Conservation (phyloP, 2,797 vertebrate species). For the Propithecus perrieri region DNA sequence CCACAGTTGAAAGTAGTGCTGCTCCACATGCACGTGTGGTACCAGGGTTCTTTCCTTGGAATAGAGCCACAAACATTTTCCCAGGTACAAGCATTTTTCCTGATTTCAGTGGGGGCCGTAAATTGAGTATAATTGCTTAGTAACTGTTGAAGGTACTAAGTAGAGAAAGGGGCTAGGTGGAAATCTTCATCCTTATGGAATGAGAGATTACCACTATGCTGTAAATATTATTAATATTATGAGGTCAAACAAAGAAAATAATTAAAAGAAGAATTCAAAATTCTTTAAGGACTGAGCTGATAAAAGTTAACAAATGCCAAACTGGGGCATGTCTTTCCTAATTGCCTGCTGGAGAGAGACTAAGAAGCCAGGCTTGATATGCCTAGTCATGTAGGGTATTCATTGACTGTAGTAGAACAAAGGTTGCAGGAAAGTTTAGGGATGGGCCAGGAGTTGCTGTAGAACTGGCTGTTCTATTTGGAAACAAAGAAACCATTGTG, state of each 20-base stretch:
- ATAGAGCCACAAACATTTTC: neutral
- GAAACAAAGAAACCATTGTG: conserved; percentile 75
- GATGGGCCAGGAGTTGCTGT: conserved; percentile 42
- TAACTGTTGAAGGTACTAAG: neutral
- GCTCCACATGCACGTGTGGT: neutral
- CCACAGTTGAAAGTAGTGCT: neutral
- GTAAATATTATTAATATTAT: neutral
- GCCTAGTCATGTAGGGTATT: conserved; percentile 56
- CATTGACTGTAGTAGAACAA: conserved; percentile 51
- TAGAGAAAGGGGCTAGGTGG: neutral
- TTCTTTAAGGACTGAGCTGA: conserved; percentile 2
- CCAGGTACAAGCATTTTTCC: neutral
- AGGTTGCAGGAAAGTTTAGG: conserved; percentile 38
- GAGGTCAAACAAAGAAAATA: conserved; percentile 13
- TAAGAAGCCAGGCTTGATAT: neutral
- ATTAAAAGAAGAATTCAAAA: conserved; percentile 29
- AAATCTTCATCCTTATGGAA: neutral
- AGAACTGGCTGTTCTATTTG: conserved; percentile 70
- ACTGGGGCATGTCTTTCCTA: neutral
- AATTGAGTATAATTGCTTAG: neutral
- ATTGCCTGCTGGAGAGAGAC: neutral
- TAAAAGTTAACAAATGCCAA: neutral
- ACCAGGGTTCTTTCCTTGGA: neutral
- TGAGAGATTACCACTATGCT: neutral
- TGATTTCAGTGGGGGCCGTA: neutral